These are phyloP conservation scores for Hermetia illucens DNA, from an alignment of 1,140 invertebrate species.

Conservation along the genomic window DNA sequence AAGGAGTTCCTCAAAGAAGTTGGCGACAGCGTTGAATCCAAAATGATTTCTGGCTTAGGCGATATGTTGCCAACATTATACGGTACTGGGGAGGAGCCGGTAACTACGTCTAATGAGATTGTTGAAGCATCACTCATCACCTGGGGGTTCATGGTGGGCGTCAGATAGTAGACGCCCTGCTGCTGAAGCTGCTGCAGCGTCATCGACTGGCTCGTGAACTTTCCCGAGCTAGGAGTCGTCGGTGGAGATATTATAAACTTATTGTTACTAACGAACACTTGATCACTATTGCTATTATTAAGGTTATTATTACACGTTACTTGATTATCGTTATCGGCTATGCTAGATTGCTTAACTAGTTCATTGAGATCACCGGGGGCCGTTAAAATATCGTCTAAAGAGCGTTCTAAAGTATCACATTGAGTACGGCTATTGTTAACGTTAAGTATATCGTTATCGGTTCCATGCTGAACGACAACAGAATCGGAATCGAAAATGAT, in stretches of 20 bases:
- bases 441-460: background rate
- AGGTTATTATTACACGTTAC: too few relatives aligned
- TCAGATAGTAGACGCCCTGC: conserved; percentile 9
- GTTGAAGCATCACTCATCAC: conserved; percentile 20
- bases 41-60: conserved; percentile 28
- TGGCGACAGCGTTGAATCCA: conserved; percentile 28
- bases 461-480: background rate
- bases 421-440: conserved; percentile 1
- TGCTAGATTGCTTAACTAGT: background rate
- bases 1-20: conserved; percentile 13
- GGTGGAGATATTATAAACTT: conserved; percentile 27
- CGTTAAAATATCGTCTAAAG: conserved; percentile 24
- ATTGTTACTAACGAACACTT: conserved; percentile 12
- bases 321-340: background rate
- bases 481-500: conserved; percentile 16
- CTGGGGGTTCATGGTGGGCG: conserved; percentile 7
- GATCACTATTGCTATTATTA: too few relatives aligned
- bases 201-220: conserved; percentile 8
- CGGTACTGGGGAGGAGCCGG: conserved; percentile 9
- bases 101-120: conserved; percentile 25
- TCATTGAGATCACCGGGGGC: conserved; percentile 26
- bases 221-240: conserved; percentile 17
- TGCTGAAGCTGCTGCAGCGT: conserved; percentile 11
- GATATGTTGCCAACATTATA: conserved; percentile 13
- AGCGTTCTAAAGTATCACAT: too few relatives aligned